Percentiles rank a stretch among this genome's conserved stretches.
These are phyloP conservation scores for Muscicapa comitata DNA, from an alignment of 2,797 vertebrate genomes.

Conservation along the genomic window DNA sequence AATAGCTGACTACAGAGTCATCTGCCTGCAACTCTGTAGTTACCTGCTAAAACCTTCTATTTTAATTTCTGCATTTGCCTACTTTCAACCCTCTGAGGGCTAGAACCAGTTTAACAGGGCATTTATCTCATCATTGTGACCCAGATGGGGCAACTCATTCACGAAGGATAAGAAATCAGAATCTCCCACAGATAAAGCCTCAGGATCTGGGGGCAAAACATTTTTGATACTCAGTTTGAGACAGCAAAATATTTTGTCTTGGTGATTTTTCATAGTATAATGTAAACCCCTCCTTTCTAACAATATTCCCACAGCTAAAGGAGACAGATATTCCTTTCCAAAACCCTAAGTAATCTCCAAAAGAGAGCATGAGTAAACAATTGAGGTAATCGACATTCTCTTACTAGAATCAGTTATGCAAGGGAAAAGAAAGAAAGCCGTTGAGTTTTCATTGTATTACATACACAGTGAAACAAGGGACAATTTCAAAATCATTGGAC, in stretches of 20 bases:
- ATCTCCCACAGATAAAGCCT: conserved; percentile 12
- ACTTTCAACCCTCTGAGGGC: conserved; percentile 58
- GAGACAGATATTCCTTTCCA: not conserved
- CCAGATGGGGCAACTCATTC: conserved; percentile 30
- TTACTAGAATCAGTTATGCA: not conserved
- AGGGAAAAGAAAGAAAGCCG: not conserved
- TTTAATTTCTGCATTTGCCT: conserved; percentile 61
- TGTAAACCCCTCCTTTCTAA: not conserved
- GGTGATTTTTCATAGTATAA: not conserved
- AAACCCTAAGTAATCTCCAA: not conserved
- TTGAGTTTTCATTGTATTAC: not conserved
- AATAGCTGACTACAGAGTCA: conserved; percentile 38
- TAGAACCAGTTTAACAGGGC: conserved; percentile 49
- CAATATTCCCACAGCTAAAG: not conserved
- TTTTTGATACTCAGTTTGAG: not conserved
- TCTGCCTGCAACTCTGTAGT: conserved; percentile 49
- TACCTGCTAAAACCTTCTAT: conserved; percentile 59
- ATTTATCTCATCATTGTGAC: conserved; percentile 46
- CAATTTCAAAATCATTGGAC: not conserved
- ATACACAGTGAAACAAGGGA: not conserved
- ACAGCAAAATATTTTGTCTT: not conserved
- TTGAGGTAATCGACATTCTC: not conserved
- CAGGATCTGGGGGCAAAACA: not conserved
- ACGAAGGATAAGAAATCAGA: not conserved
- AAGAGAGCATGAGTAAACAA: not conserved